Base-by-base conservation (phyloP, 2,797 vertebrate species). In the Hippoglossus hippoglossus region DNA sequence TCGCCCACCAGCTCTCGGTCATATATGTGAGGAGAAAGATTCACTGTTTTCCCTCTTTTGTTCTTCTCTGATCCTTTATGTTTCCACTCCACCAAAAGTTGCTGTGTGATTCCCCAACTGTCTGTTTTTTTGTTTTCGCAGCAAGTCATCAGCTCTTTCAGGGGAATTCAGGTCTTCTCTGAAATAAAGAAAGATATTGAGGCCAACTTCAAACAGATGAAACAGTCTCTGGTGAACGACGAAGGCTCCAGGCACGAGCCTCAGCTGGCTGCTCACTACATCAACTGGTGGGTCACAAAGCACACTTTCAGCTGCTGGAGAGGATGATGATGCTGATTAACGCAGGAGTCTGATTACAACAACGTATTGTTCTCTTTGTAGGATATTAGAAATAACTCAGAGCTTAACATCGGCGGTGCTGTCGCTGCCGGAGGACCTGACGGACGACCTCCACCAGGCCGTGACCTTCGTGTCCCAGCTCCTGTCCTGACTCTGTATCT, bases 1-100 rank as follows among this genome's bases (percentile, higher is more conserved):
- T 95, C 25, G 92, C 95, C 66, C 95, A 96, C 90, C 95, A 96
- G 91, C 91, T 96, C 51, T 95, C 95, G 1, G 95, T 95, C 36
- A 89, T 96, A 67, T 96, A 96, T 79, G 95, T 96, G 75, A 94
- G 94, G 49, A 49, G 16, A 71, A 13, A 21, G 56, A 15, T 58
- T 15, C 6, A 15, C 7, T 58, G 8, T 19, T 11, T 49, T 28
- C 39, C 70, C 18, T 47, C 4, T 16, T 44, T 8, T 21, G 9
- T 21, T 26, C 36, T 41, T 34, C 8, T 34, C 28, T 3, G 55
- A 26, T 9, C 26, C 12, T 54, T 26, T 16, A 13, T 53, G 12
- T 58, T 44, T 62, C 52, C 24, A 22, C 1, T 36, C 6, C 16
- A 25, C 18, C 19, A 1, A 50, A 49, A 60, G 9, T 4, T 34